Evolutionary conservation across 2,797 vertebrate species (phyloP), one percentile per base, ranked within the genome.

Genomic region (Antrozous pallidus): DNA sequence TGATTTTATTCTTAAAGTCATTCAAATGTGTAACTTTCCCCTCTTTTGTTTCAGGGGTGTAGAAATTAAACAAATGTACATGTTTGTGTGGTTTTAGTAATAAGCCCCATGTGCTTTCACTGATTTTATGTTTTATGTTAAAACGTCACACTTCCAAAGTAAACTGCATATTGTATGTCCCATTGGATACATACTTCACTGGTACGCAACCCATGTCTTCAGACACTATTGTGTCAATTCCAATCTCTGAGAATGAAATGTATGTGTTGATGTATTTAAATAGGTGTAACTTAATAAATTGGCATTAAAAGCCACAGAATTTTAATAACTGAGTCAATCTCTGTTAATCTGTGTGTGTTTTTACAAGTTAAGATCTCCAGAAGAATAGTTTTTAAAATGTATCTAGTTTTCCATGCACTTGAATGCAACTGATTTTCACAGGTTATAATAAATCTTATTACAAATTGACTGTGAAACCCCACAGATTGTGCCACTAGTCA

Each of bases 91-190:
- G 26, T 95, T 93, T 95, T 80, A 92, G 81, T 93, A 87, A 94
- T 95, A 96, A 97, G 93, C 94, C 85, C 40, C 49, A 13, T 28
- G 69, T 80, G 88, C 95, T 97, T 95, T 94, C 75, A 93, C 3
- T 90, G 83, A 79, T 91, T 91, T 96, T 97, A 96, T 97, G 97
- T 98, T 98, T 98, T 98, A 98, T 98, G 97, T 98, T 97, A 98
- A 98, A 98, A 98, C 88, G 33, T 97, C 87, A 90, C 45, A 94
- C 94, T 75, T 38, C 58, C 86, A 95, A 94, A 94, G 97, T 98
- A 97, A 97, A 97, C 45, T 96, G 70, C 97, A 98, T 97, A 96
- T 91, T 98, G 95, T 95, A 77, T 98, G 96, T 97, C n/a, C n/a
- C 97, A 95, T 97, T 97, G 96, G 90, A 84, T 90, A 96, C 56